These are phyloP conservation scores for Leuciscus idus DNA, from an alignment of 2,113 vertebrate species.

Conservation along the genomic window DNA sequence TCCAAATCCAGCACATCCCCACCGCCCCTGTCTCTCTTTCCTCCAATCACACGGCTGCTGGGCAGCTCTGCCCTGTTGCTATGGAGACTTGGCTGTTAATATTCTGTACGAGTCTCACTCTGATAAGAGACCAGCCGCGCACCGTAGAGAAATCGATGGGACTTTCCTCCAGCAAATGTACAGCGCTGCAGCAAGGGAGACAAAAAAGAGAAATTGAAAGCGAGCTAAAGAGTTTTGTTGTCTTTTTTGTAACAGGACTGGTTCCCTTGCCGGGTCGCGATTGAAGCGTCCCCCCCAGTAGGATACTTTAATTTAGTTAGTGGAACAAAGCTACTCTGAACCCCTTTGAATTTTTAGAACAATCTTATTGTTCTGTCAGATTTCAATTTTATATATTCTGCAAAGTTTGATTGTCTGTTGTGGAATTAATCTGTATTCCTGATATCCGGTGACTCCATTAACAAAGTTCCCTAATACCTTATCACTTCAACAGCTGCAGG, in stretches of 20 bases:
- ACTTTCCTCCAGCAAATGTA: slow-evolving; percentile 67
- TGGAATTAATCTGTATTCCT: slow-evolving; percentile 8
- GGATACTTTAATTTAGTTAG: slow-evolving; percentile 26
- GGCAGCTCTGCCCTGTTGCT: slow-evolving; percentile 73
- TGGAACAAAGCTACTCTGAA: background rate
- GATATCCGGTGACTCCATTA: background rate
- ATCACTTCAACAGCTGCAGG: slow-evolving; percentile 8
- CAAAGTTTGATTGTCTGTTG: background rate
- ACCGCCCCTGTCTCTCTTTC: slow-evolving; percentile 17
- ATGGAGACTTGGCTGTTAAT: slow-evolving; percentile 78
- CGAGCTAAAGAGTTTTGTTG: slow-evolving; percentile 25
- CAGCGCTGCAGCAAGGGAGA: slow-evolving; percentile 10
- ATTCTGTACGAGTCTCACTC: slow-evolving; percentile 72
- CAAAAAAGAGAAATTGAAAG: slow-evolving; percentile 36
- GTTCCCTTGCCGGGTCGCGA: background rate
- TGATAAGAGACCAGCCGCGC: slow-evolving; percentile 53
- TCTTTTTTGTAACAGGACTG: slow-evolving; percentile 17
- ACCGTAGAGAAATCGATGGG: slow-evolving; percentile 69
- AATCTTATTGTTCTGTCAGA: background rate
- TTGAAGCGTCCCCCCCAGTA: background rate
- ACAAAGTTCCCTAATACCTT: background rate
- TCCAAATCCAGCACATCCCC: slow-evolving; percentile 41
- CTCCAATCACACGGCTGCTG: slow-evolving; percentile 61
- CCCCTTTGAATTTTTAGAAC: background rate
- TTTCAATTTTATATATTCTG: background rate